Evolutionary conservation across 2,797 vertebrate genomes (phyloP).

Genomic region (Galago senegalensis): DNA sequence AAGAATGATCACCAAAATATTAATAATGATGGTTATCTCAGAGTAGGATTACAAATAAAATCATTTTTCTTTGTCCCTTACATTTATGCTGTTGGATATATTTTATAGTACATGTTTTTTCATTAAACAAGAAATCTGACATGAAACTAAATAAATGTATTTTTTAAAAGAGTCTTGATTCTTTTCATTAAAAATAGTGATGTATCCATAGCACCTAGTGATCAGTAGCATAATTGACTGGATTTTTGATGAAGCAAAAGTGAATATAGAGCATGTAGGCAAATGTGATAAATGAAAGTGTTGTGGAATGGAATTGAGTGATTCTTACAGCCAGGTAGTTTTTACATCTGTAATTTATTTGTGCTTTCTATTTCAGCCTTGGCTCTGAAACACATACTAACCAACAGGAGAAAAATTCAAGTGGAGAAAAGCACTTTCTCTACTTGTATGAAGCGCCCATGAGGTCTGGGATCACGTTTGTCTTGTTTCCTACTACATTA

Average conservation of each 20-base stretch:
- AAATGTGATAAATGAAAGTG: background rate
- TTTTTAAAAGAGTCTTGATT: background rate
- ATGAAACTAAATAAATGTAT: background rate
- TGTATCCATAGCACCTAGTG: background rate
- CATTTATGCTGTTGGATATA: background rate
- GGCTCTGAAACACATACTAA: background rate
- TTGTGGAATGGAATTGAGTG: background rate
- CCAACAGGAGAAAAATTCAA: background rate
- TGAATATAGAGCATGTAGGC: background rate
- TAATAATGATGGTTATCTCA: background rate
- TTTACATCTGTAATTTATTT: background rate
- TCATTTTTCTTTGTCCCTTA: background rate
- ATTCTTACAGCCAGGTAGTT: background rate
- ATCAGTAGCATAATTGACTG: background rate
- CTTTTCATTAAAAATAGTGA: background rate
- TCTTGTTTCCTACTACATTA: background rate
- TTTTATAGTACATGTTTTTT: background rate
- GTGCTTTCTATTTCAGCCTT: background rate
- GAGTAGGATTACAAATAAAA: background rate
- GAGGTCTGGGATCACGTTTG: background rate
- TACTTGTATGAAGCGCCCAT: background rate
- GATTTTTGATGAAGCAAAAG: background rate
- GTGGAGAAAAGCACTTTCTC: background rate
- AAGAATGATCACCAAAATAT: background rate
- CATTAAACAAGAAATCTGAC: background rate